phyloP scores from a whole-genome alignment of 2,797 vertebrate species.

The Chiroxiphia lanceolata region DNA sequence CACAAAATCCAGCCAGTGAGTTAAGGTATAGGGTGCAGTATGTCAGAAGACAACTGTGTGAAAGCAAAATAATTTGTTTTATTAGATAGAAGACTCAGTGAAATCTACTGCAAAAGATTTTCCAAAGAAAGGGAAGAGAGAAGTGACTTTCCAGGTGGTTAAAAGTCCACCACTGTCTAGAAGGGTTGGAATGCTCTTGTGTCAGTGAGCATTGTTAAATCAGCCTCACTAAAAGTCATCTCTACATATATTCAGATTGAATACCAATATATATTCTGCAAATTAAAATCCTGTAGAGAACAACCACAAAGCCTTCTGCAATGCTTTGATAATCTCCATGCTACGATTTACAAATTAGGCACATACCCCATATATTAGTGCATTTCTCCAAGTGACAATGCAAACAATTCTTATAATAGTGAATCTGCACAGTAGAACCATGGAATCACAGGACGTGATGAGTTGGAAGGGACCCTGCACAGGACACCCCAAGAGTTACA shows the following conservation, averaged over 20 bases:
- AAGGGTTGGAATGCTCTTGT: not conserved
- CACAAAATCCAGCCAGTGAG: not conserved
- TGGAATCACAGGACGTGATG: not conserved
- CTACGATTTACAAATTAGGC: not conserved
- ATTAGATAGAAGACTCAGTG: not conserved
- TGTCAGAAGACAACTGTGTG: not conserved
- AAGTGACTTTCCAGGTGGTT: not conserved
- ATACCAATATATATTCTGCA: not conserved
- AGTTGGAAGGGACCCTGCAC: not conserved
- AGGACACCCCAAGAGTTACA: not conserved
- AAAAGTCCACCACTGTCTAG: not conserved
- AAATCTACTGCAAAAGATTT: not conserved
- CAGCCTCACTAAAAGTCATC: not conserved
- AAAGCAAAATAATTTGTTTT: not conserved
- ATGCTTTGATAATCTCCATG: not conserved
- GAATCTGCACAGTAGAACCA: not conserved
- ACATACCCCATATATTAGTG: not conserved
- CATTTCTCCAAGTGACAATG: not conserved
- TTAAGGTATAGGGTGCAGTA: not conserved
- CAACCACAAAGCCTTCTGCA: not conserved
- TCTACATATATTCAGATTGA: not conserved
- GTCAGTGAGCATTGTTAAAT: not conserved
- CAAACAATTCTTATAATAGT: not conserved
- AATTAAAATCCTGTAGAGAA: not conserved
- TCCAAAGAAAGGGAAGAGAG: not conserved